Base-by-base conservation (phyloP, 2,888 invertebrate species). In the Steinernema hermaphroditum region DNA sequence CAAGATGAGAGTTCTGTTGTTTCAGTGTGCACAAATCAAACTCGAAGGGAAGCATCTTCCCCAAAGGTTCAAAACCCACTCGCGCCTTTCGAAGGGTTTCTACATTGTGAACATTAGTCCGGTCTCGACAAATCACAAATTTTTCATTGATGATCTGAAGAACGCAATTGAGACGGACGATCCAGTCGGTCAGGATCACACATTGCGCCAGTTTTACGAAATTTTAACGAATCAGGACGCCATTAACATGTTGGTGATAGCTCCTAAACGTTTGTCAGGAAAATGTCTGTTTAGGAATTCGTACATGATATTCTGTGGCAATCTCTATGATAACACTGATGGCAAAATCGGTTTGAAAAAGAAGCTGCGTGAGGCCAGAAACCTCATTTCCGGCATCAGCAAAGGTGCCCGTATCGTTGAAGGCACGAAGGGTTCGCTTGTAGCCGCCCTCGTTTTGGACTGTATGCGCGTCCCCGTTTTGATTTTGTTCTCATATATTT, bases 221-320 rank as follows among this genome's bases (percentile, higher is more conserved):
- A 54, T 54, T 16, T 27, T 54, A 4, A 54, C 54, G 27, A 54
- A 54, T 16, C 24, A 22, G 6, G 22, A 54, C 19, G 54, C 54
- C 27, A 27, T 54, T 12, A 24, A 2, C 14, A 54, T 24, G 54
- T 54, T 8, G 16, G 22, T 54, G 2, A 19, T n/a, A n/a, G n/a
- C 49, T 49, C 14, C n/a, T n/a, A n/a, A 14, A 49, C 12, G 12
- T 49, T 49, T 14, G 14, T 54, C 4, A 8, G 4, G 4, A 37
- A 8, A 37, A 37, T 8, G 37, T 12, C 37, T 12, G 2, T 54
- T 54, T 27, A 54, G 54, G 22, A 27, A 54, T 24, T 54, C 54
- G 6, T 27, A 54, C 54, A 54, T 54, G 54, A 27, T 54, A 4
- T 54, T 54, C 54, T 54, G 27, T 27, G 54, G 54, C 9, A 54